Evolutionary conservation across 2,113 vertebrate genomes (phyloP).

Genomic region (Hemiscyllium ocellatum): DNA sequence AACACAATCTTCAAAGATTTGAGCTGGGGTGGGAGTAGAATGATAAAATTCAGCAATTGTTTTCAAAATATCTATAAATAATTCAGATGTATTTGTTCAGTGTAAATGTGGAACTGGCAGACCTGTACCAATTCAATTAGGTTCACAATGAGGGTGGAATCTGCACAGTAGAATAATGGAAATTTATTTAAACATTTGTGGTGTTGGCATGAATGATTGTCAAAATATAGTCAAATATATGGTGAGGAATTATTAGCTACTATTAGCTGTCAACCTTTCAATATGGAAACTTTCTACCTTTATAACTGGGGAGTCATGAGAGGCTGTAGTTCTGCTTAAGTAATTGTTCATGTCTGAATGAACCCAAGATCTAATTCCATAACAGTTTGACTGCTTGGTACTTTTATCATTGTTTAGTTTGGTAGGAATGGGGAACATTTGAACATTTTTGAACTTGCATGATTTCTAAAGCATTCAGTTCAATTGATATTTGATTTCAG

Average conservation of each 20-base stretch:
- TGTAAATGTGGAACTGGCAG: not conserved
- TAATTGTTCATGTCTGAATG: not conserved
- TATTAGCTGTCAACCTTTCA: not conserved
- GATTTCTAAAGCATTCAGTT: not conserved
- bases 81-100: not conserved
- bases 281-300: not conserved
- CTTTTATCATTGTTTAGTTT: not conserved
- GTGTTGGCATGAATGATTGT: not conserved
- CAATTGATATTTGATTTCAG: slow-evolving; percentile 43
- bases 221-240: not conserved
- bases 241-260: not conserved
- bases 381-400: no score
- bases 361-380: not conserved
- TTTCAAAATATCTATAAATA: not conserved
- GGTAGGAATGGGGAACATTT: not conserved
- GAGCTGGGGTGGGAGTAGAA: not conserved
- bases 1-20: not conserved
- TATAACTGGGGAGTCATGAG: not conserved
- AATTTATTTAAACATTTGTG: not conserved
- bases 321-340: not conserved
- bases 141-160: not conserved
- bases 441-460: not conserved
- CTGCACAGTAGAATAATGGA: not conserved
- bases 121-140: not conserved
- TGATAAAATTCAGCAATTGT: not conserved